A percentile compares a stretch with the other conserved stretches of the same genome.
Conservation (phyloP, 2,888 invertebrate genomes). For the Psylliodes chrysocephalus region DNA sequence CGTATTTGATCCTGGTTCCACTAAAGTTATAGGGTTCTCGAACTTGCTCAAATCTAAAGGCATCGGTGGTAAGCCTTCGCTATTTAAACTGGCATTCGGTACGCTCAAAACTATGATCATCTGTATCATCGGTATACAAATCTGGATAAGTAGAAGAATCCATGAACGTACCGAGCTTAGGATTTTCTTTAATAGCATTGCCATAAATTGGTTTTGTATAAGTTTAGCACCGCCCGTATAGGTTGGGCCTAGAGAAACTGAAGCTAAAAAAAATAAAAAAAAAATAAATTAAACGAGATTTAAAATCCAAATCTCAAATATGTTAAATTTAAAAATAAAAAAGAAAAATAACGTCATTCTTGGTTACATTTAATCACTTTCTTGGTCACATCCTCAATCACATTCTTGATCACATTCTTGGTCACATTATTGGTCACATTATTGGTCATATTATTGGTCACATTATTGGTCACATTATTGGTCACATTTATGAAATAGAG, state of each 20-base stretch:
- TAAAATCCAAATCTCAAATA: too few species aligned
- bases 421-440: too few species aligned
- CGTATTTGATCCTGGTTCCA: conserved; percentile 54
- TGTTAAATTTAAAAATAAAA: too few species aligned
- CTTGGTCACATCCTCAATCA: too few species aligned
- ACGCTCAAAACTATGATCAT: conserved; percentile 72
- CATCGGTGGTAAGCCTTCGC: conserved; percentile 67
- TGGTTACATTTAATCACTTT: too few species aligned
- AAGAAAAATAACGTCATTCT: too few species aligned
- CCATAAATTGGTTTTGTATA: conserved; percentile 56
- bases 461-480: too few species aligned
- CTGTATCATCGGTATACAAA: conserved; percentile 75
- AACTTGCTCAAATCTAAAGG: conserved; percentile 67
- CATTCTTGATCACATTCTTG: too few species aligned
- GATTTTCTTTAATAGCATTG: conserved; percentile 61
- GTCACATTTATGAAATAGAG: too few species aligned
- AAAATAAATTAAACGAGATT: too few species aligned
- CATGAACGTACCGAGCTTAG: conserved; percentile 71
- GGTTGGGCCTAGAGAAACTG: conserved; percentile 8
- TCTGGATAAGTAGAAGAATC: conserved; percentile 72
- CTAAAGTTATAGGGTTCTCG: conserved; percentile 56
- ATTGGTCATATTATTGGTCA: too few species aligned
- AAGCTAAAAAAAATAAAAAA: too few species aligned
- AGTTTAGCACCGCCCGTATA: conserved; percentile 20
- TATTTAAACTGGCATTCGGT: conserved; percentile 25